Base-by-base conservation (phyloP, 2,888 invertebrate species). In the Microctonus brassicae region DNA sequence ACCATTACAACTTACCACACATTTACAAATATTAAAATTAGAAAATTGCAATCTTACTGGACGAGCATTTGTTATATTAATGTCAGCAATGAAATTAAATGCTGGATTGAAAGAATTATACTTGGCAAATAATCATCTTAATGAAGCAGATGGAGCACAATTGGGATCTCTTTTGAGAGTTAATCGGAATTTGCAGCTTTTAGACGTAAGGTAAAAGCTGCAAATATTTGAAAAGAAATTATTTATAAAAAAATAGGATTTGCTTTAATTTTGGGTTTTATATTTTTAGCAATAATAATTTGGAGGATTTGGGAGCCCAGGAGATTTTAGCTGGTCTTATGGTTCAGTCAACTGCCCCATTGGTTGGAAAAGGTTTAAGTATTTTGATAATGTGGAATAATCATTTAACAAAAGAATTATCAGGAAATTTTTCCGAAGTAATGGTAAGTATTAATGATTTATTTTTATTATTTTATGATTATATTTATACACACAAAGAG, bases 311-410 rank as follows among this genome's bases (percentile, higher is more conserved):
- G 20, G 96, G 96, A 0, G 90, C 93, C 62, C 90, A 90, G 4
- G 92, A 93, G 84, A 88, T 97, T 58, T 92, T 94, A 55, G 93
- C 93, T 72, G 95, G 95, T 2, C 85, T 97, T 57, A 90, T 91
- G 26, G 91, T 93, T 79, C 94, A 95, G 83, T 90, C 92, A 2
- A 82, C 86, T 70, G 79, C 90, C 88, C 67, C 87, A 89, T 65
- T 89, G 88, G 76, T 84, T 88, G 82, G 91, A 81, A 3, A 92
- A 82, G 92, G 92, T 0, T 87, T 94, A 7, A 90, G 90, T 17
- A 94, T 94, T n/a, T 89, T 97, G 22, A 93, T 96, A 36, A 86
- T 97, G 34, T 96, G 95, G 95, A 96, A 95, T 88, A 97, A 96
- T 84, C 93, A 93, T 83, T 89, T 97, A 62, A 94, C 94, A 9